Evolutionary conservation across 2,113 vertebrate species (phyloP).

Genomic region (Ariopsis seemanni): DNA sequence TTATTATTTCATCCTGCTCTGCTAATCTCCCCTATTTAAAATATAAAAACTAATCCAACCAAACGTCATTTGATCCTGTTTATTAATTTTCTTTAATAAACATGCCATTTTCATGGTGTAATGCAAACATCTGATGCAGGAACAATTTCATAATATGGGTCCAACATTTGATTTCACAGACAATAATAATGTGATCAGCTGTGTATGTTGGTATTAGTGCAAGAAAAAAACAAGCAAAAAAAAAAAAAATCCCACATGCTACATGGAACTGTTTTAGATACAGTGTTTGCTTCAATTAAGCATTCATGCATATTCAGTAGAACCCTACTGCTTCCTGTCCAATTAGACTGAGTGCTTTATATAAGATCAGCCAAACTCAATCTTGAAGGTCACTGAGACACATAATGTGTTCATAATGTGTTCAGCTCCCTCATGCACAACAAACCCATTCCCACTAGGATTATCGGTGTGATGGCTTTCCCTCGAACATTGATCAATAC

Average conservation of each 20-base stretch:
- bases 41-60: neutral
- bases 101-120: neutral
- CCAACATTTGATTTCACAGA: too few relatives aligned
- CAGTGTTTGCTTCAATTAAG: neutral
- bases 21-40: too few relatives aligned
- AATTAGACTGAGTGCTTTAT: neutral
- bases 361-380: conserved; percentile 41
- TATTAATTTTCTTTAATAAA: neutral
- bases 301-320: conserved; percentile 58
- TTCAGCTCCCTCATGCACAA: conserved; percentile 40
- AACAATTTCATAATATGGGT: too few relatives aligned
- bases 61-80: neutral
- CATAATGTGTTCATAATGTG: conserved; percentile 55
- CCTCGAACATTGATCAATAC: conserved; percentile 45
- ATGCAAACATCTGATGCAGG: neutral
- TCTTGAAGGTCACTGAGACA: conserved; percentile 55
- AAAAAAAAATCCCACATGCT: neutral
- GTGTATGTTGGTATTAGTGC: too few relatives aligned
- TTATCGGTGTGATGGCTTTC: conserved; percentile 43
- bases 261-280: neutral
- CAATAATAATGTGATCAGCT: too few relatives aligned
- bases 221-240: too few relatives aligned
- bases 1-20: neutral
- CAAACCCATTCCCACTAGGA: conserved; percentile 36
- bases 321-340: conserved; percentile 15